phyloP scores from a whole-genome alignment of 2,888 invertebrate species.

The Dicyrtoma fusca region DNA sequence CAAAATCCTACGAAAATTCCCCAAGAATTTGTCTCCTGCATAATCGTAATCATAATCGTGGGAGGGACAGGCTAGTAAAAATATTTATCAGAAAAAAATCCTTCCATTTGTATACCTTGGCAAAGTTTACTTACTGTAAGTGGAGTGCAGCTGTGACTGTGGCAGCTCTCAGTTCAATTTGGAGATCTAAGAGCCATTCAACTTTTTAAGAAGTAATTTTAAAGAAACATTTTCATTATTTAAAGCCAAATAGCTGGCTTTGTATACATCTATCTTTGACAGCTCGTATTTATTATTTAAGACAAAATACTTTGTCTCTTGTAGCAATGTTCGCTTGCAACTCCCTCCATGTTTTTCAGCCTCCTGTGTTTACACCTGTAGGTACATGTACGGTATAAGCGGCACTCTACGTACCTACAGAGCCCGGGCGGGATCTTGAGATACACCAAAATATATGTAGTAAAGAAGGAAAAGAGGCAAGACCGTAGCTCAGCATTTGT shows the following conservation, averaged over 20 bases:
- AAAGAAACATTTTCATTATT: conserved; percentile 31
- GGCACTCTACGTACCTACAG: too few relatives aligned
- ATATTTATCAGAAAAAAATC: conserved; percentile 26
- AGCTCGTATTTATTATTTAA: conserved; percentile 34
- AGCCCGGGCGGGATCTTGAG: too few relatives aligned
- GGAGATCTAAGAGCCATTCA: neutral
- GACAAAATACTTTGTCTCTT: conserved; percentile 29
- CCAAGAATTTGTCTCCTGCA: conserved; percentile 1
- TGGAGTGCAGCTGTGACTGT: too few relatives aligned
- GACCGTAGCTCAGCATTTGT: too few relatives aligned
- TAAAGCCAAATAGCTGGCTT: conserved; percentile 26
- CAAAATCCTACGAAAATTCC: too few relatives aligned
- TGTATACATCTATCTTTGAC: conserved; percentile 31
- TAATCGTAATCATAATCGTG: too few relatives aligned
- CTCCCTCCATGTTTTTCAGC: neutral
- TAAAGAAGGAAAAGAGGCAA: too few relatives aligned
- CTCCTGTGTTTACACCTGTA: neutral
- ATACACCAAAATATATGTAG: too few relatives aligned
- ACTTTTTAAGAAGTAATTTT: conserved; percentile 21
- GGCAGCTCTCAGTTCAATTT: too few relatives aligned
- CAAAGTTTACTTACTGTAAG: neutral
- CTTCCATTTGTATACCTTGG: neutral
- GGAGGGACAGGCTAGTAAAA: conserved; percentile 14
- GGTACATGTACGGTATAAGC: too few relatives aligned
- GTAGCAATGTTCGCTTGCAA: too few relatives aligned